Evolutionary conservation across 2,888 invertebrate genomes (phyloP).

Genomic region (Nymphalis urticae): DNA sequence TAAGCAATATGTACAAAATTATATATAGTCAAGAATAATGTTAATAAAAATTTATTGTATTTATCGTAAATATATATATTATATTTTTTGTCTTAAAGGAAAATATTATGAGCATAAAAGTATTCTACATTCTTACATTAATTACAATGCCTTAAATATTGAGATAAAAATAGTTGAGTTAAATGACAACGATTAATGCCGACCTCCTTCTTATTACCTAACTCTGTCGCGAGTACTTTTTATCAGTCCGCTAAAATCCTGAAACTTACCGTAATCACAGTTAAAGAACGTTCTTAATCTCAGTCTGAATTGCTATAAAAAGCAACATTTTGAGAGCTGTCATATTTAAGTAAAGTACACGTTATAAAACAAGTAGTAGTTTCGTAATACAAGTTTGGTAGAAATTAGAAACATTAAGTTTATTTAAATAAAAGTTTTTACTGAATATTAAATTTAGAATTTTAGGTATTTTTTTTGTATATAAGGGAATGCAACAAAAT

Average conservation of each 20-base stretch:
- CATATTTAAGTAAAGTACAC: conserved; percentile 23
- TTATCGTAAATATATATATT: not conserved
- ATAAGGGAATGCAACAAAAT: too few relatives aligned
- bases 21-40: too few relatives aligned
- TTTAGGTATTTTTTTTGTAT: too few relatives aligned
- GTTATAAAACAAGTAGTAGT: conserved; percentile 5
- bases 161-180: conserved; percentile 18
- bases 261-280: conserved; percentile 17
- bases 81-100: not conserved
- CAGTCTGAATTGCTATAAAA: conserved; percentile 16
- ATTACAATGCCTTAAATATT: conserved; percentile 7
- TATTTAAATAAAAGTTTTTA: too few relatives aligned
- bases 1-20: too few relatives aligned
- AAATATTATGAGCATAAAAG: not conserved
- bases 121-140: conserved; percentile 7
- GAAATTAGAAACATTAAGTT: not conserved
- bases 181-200: conserved; percentile 29
- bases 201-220: conserved; percentile 22
- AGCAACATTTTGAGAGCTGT: conserved; percentile 25
- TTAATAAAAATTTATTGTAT: too few relatives aligned
- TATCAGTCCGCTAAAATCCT: conserved; percentile 12
- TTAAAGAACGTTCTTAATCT: conserved; percentile 28
- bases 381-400: conserved; percentile 16
- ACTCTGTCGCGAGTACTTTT: conserved; percentile 10
- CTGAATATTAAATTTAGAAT: too few relatives aligned